These are phyloP conservation scores for Forbesichthys papilliferus DNA, from an alignment of 2,113 vertebrate species.

Conservation along the genomic window DNA sequence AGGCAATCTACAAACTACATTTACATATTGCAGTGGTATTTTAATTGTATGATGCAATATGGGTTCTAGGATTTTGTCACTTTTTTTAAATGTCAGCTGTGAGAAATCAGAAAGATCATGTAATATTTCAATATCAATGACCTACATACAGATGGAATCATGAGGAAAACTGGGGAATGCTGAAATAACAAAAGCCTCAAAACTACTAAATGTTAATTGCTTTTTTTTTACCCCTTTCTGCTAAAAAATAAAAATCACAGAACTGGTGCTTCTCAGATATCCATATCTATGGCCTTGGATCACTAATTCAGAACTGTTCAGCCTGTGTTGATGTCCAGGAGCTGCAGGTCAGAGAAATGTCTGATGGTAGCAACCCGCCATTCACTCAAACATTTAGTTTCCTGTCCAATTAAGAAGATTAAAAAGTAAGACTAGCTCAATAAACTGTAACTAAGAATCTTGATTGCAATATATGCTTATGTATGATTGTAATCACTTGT, in stretches of 20 bases:
- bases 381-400: slow-evolving; percentile 5
- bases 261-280: too few species aligned
- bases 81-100: slow-evolving; percentile 36
- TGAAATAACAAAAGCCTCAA: neutral
- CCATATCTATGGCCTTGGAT: too few species aligned
- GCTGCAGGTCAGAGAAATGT: neutral
- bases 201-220: neutral
- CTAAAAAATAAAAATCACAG: neutral
- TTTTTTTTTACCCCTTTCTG: neutral
- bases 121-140: slow-evolving; percentile 4
- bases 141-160: neutral
- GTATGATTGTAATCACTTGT: slow-evolving; percentile 55
- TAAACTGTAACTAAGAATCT: slow-evolving; percentile 17
- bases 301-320: neutral
- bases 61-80: slow-evolving; percentile 25
- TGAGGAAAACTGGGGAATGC: neutral
- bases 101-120: slow-evolving; percentile 37
- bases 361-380: slow-evolving; percentile 8
- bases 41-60: slow-evolving; percentile 34
- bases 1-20: neutral
- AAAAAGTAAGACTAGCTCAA: slow-evolving; percentile 32
- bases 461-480: slow-evolving; percentile 26
- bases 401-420: neutral
- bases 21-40: slow-evolving; percentile 9
- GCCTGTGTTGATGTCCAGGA: slow-evolving; percentile 1